These are phyloP conservation scores for Teleogryllus occipitalis DNA, from an alignment of 1,140 invertebrate genomes.

Conservation along the genomic window DNA sequence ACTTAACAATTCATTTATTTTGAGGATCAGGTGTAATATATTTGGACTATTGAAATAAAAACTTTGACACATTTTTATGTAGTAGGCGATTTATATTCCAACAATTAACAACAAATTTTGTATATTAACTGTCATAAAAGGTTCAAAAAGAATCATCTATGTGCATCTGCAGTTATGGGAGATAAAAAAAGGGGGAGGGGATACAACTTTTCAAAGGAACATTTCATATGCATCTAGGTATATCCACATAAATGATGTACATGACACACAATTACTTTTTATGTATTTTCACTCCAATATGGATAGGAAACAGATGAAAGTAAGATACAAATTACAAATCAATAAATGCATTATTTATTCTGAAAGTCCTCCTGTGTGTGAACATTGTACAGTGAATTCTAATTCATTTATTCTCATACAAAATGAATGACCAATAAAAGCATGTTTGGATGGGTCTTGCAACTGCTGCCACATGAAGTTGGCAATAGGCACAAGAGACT, in stretches of 20 bases:
- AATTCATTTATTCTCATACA: constrained; percentile 15
- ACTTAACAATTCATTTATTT: too few relatives aligned
- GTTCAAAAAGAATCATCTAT: not conserved
- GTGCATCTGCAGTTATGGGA: not conserved
- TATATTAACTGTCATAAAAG: not conserved
- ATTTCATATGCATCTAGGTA: not conserved
- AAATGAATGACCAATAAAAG: constrained; percentile 20
- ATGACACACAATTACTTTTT: not conserved
- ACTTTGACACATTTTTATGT: not conserved
- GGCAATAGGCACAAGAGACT: not conserved
- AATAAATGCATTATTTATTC: constrained; percentile 22
- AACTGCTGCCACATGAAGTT: not conserved
- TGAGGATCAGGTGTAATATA: too few relatives aligned
- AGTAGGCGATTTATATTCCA: not conserved
- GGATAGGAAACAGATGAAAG: not conserved
- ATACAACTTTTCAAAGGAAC: not conserved
- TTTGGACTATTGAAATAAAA: not conserved
- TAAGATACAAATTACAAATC: constrained; percentile 19
- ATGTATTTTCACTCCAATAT: not conserved
- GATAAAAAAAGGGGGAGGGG: not conserved
- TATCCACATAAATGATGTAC: not conserved
- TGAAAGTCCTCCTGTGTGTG: constrained; percentile 16
- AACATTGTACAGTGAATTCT: constrained; percentile 23
- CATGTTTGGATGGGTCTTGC: not conserved
- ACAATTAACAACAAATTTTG: constrained; percentile 2